Conservation (phyloP, 2,113 vertebrate species). For the Pagrus major region DNA sequence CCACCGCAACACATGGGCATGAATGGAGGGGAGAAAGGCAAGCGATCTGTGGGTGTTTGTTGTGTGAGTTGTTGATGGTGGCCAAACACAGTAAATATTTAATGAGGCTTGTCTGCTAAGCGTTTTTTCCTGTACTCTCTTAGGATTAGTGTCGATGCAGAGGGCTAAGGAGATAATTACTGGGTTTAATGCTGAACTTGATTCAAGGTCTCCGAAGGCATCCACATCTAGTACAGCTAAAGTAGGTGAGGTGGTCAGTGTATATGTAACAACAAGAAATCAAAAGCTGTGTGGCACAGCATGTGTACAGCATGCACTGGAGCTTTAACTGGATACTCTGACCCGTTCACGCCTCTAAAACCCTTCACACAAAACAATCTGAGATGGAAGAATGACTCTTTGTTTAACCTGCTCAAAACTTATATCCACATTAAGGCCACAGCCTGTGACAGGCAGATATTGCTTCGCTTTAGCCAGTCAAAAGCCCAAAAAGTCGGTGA, state of each 20-base stretch:
- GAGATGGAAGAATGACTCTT: background rate
- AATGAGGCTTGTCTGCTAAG: slow-evolving; percentile 77
- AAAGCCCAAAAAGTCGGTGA: background rate
- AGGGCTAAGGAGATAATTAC: slow-evolving; percentile 78
- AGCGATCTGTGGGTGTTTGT: slow-evolving; percentile 71
- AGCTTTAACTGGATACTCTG: no score
- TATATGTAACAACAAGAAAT: slow-evolving; percentile 17
- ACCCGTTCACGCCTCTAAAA: no score
- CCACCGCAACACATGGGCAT: slow-evolving; percentile 39
- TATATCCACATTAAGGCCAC: background rate
- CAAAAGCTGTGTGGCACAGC: background rate
- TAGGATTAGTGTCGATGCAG: slow-evolving; percentile 68
- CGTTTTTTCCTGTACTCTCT: slow-evolving; percentile 61
- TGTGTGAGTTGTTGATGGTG: slow-evolving; percentile 71
- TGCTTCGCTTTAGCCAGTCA: background rate
- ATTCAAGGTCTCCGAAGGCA: slow-evolving; percentile 66
- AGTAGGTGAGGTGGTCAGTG: slow-evolving; percentile 36
- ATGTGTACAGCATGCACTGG: no score
- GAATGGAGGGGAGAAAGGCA: slow-evolving; percentile 33
- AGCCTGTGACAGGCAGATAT: background rate
- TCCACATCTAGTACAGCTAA: slow-evolving; percentile 39
- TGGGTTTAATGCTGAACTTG: slow-evolving; percentile 67
- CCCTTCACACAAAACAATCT: background rate
- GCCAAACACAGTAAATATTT: slow-evolving; percentile 82
- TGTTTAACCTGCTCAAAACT: background rate